A percentile compares a stretch with the other conserved stretches of the same genome.
These are phyloP conservation scores for Eilema griseolum DNA, from an alignment of 2,888 invertebrate species.

Conservation along the genomic window DNA sequence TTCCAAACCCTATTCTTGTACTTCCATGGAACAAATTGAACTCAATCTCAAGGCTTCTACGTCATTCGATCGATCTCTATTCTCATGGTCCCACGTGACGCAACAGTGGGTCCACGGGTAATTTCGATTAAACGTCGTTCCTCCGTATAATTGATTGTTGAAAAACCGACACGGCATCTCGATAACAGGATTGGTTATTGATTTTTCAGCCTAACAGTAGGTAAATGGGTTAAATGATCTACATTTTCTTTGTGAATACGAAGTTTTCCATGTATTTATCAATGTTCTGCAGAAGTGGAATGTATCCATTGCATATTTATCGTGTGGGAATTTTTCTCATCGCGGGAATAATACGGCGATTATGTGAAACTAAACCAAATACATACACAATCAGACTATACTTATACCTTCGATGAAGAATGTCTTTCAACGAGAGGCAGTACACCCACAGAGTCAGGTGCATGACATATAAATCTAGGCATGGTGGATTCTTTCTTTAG, in stretches of 20 bases:
- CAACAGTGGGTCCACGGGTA: slow-evolving; percentile 1
- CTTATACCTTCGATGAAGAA: no score
- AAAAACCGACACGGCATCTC: slow-evolving; percentile 1
- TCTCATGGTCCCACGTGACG: background rate
- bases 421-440: no score
- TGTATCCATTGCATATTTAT: no score
- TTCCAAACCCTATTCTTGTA: background rate
- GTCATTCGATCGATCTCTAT: background rate
- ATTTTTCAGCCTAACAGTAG: background rate
- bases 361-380: no score
- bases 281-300: background rate
- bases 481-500: no score
- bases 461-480: no score
- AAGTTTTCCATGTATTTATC: background rate
- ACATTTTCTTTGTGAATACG: background rate
- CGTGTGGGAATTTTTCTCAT: no score
- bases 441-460: no score
- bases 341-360: no score
- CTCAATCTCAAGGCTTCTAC: background rate
- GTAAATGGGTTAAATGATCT: no score
- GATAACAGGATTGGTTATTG: slow-evolving; percentile 1
- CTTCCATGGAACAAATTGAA: background rate
- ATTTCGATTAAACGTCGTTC: background rate
- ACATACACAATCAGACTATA: no score
- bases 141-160: slow-evolving; percentile 1